Evolutionary conservation across 2,888 invertebrate species (phyloP).

Genomic region (Athripsodes cinereus): DNA sequence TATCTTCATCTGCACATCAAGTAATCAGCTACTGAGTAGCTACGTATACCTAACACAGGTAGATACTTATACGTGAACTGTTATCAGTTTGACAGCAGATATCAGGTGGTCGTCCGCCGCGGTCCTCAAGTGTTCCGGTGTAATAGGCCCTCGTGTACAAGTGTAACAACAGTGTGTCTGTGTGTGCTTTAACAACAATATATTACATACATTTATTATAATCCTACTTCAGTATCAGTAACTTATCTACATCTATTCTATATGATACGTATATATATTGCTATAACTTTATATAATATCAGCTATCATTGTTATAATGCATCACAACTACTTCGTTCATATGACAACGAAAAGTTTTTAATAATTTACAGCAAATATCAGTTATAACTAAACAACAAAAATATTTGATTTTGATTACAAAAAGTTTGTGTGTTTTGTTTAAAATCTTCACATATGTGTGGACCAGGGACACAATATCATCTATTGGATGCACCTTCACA

Average conservation of each 20-base stretch:
- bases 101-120: background rate
- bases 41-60: too few relatives aligned
- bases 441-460: background rate
- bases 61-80: background rate
- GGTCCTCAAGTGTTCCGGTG: constrained; percentile 9
- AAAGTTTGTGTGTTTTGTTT: background rate
- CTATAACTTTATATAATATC: background rate
- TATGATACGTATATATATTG: background rate
- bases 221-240: background rate
- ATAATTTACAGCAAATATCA: background rate
- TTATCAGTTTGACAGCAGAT: constrained; percentile 14
- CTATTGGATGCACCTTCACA: background rate
- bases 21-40: too few relatives aligned
- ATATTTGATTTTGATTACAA: background rate
- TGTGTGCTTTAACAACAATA: constrained; percentile 18
- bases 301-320: background rate
- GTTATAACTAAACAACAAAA: background rate
- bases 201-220: too few relatives aligned
- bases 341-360: constrained; percentile 2
- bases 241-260: background rate
- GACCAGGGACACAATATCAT: background rate
- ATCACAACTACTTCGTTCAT: constrained; percentile 1
- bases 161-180: constrained; percentile 4
- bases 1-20: too few relatives aligned
- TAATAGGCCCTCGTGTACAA: constrained; percentile 17